Base-by-base conservation (phyloP, 1,140 invertebrate species). In the Aphelenchoides fujianensis region DNA sequence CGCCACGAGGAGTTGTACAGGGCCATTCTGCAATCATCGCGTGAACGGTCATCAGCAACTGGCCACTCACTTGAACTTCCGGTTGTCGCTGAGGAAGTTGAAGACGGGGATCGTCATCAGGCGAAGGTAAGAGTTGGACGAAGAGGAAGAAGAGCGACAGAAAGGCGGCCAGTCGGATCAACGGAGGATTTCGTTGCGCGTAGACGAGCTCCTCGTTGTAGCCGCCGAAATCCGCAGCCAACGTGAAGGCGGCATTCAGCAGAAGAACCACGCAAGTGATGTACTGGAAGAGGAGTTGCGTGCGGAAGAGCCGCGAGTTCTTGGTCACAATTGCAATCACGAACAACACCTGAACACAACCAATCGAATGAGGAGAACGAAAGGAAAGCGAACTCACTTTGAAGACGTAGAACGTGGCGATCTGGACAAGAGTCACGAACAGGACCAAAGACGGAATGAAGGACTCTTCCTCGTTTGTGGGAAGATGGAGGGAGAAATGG, bases 161-260 rank as follows among this genome's bases (percentile, higher is more conserved):
- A 62, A 83, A 77, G 9, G 81, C 80, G 9, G 78, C 57, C 31
- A 82, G 74, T 54, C 80, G 72, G 68, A 82, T 82, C 64, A 82
- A 55, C 53, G 69, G 37, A 7, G 80, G 80, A 70, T 82, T 81
- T 28, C 75, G 61, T 48, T 76, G 57, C 27, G 74, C 78, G 52
- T 81, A 81, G 19, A 80, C 54, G 12, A 30, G 19, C 66, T 82
- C 76, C 53, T 82, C 80, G 64, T 83, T 73, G 69, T 80, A 82
- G 28, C 80, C 80, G 62, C 80, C 80, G 67, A 82, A 83, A 68
- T 82, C 80, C 19, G 80, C 80, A 2, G 80, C 77, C 12, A 82
- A 67, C 7, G 81, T 83, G 63, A 82, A 82, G 9, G 79, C 68
- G 34, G 81, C 76, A 66, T 82, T 83, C 27, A 82, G 69, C 7